Evolutionary conservation across 2,113 vertebrate genomes (phyloP).

Genomic region (Aptenodytes forsteri): DNA sequence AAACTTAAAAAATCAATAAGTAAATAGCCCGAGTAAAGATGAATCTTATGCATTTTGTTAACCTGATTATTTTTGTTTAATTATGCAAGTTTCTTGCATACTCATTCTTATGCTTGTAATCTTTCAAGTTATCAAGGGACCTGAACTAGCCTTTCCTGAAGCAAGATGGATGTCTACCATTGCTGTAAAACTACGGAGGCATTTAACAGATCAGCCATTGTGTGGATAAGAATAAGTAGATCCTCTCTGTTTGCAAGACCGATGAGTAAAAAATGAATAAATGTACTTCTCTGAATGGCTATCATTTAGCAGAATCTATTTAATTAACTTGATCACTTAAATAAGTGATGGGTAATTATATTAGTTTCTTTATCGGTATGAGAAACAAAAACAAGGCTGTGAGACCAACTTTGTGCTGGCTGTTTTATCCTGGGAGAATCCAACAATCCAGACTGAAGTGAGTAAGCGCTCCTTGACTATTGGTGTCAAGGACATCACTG

Average conservation of each 20-base stretch:
- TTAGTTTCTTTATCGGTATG: not conserved
- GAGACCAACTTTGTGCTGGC: not conserved
- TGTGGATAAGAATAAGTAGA: not conserved
- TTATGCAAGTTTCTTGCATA: constrained; percentile 25
- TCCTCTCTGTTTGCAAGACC: not conserved
- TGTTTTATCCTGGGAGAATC: not conserved
- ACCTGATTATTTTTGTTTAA: constrained; percentile 36
- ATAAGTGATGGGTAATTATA: not conserved
- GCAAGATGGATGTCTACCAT: not conserved
- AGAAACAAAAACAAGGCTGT: not conserved
- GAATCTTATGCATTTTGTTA: not conserved
- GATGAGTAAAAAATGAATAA: not conserved
- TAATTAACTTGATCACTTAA: not conserved
- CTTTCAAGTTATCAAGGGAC: not conserved
- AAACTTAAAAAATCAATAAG: not conserved
- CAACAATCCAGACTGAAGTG: not conserved
- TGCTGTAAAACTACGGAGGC: not conserved
- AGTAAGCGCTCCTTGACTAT: not conserved
- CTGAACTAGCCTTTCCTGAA: constrained; percentile 4
- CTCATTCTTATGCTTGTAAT: not conserved
- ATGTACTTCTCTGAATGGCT: not conserved
- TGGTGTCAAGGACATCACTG: not conserved
- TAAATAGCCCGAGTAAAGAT: not conserved
- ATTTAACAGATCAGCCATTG: not conserved
- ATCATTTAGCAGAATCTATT: not conserved